A percentile compares a stretch with the other conserved stretches of the same genome.
Evolutionary conservation across 2,113 vertebrate species (phyloP).

Genomic region (Entelurus aequoreus): DNA sequence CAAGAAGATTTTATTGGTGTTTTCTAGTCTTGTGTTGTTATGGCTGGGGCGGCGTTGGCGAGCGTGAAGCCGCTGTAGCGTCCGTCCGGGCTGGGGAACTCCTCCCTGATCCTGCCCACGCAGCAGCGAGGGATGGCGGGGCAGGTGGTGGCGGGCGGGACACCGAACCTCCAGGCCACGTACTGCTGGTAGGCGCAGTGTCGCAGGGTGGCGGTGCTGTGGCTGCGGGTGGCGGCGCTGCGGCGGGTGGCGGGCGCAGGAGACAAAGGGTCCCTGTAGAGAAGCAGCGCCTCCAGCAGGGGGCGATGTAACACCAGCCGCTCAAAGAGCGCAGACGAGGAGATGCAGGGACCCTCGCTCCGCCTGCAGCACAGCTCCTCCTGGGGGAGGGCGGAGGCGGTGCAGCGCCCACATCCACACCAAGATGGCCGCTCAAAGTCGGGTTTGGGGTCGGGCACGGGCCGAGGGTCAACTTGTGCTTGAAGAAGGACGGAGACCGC

Average conservation of each 20-base stretch:
- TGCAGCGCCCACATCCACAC: conserved; percentile 70
- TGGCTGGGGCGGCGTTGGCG: not conserved
- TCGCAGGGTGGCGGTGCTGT: conserved; percentile 39
- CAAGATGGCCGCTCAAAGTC: conserved; percentile 39
- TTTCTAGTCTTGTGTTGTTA: no score
- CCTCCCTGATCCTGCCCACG: conserved; percentile 64
- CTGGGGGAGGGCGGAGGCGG: conserved; percentile 12
- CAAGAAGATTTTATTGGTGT: no score
- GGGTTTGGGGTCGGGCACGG: not conserved
- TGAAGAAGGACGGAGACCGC: conserved; percentile 39
- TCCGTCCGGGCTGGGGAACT: conserved; percentile 63
- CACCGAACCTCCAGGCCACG: conserved; percentile 74
- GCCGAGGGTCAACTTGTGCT: not conserved
- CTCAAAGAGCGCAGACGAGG: conserved; percentile 61
- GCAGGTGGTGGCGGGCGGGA: conserved; percentile 44
- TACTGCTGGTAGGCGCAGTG: conserved; percentile 74
- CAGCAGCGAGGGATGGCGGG: conserved; percentile 78
- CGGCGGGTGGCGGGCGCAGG: not conserved
- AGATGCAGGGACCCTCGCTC: conserved; percentile 59
- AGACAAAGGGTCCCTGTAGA: conserved; percentile 73
- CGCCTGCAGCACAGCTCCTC: conserved; percentile 78
- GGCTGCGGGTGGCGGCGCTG: not conserved
- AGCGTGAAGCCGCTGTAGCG: conserved; percentile 61
- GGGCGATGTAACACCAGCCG: conserved; percentile 63
- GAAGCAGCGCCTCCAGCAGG: conserved; percentile 62